A percentile compares a stretch with the other conserved stretches of the same genome.
phyloP scores from a whole-genome alignment of 2,888 invertebrate genomes.

The Noctua comes region DNA sequence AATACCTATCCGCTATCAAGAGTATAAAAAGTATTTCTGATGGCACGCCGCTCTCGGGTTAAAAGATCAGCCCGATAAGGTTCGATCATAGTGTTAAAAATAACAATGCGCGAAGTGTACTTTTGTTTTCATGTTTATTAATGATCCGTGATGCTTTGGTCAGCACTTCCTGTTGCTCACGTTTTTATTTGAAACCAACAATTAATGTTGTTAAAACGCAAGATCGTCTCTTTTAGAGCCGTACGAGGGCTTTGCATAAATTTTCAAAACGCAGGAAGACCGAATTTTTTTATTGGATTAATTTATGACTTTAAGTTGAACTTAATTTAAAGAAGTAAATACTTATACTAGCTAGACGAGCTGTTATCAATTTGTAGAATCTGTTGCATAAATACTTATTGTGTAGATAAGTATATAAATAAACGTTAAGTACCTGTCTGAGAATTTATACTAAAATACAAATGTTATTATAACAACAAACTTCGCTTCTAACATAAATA shows the following conservation, averaged over 20 bases:
- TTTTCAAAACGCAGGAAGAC: neutral
- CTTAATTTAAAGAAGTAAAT: slow-evolving; percentile 15
- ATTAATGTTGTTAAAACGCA: neutral
- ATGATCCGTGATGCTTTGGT: slow-evolving; percentile 49
- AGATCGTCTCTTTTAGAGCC: neutral
- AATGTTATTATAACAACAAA: slow-evolving; percentile 27
- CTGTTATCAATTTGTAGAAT: slow-evolving; percentile 23
- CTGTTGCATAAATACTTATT: slow-evolving; percentile 13
- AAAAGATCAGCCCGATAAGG: slow-evolving; percentile 80
- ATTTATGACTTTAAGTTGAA: slow-evolving; percentile 10
- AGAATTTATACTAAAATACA: slow-evolving; percentile 22
- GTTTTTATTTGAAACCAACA: slow-evolving; percentile 31
- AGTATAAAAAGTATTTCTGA: slow-evolving; percentile 67
- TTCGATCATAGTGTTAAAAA: slow-evolving; percentile 76
- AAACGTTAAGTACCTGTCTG: slow-evolving; percentile 22
- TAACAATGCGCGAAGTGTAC: slow-evolving; percentile 75
- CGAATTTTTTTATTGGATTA: neutral
- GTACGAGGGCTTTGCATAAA: neutral
- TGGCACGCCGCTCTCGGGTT: slow-evolving; percentile 75
- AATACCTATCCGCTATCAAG: slow-evolving; percentile 58
- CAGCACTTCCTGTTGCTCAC: slow-evolving; percentile 46
- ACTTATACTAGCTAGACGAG: slow-evolving; percentile 11
- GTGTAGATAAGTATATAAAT: slow-evolving; percentile 2
- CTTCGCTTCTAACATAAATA: slow-evolving; percentile 40
- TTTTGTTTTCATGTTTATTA: slow-evolving; percentile 68